Evolutionary conservation across 2,888 invertebrate species (phyloP).

Genomic region (Pecten maximus): DNA sequence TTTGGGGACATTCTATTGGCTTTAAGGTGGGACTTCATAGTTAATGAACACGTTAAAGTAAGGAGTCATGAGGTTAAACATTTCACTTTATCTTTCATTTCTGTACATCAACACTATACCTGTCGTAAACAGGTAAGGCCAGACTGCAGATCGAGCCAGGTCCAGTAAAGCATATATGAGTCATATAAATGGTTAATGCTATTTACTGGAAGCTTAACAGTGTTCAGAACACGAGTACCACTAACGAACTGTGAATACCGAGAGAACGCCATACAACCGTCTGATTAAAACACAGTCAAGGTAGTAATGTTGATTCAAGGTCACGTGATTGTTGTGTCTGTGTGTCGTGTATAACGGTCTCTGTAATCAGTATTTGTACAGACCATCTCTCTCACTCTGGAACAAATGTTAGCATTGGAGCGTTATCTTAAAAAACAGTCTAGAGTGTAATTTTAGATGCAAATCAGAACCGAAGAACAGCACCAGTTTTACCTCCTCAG

Average conservation of each 20-base stretch:
- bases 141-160: too few species aligned
- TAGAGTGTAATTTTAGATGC: conserved; percentile 2
- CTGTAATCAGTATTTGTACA: conserved; percentile 7
- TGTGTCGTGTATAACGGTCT: background rate
- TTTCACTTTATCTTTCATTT: too few species aligned
- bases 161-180: background rate
- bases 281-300: background rate
- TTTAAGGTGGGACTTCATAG: too few species aligned
- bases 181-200: background rate
- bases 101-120: too few species aligned
- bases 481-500: background rate
- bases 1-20: too few species aligned
- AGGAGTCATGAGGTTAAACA: too few species aligned
- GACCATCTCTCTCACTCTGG: background rate
- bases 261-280: background rate
- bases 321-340: background rate
- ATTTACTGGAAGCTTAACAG: background rate
- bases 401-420: background rate
- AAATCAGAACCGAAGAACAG: background rate
- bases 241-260: background rate
- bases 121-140: too few species aligned
- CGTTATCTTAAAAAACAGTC: background rate
- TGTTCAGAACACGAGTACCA: background rate
- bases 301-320: background rate
- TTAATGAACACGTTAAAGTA: too few species aligned